phyloP scores from a whole-genome alignment of 2,113 vertebrate genomes.

The Cinclus cinclus region DNA sequence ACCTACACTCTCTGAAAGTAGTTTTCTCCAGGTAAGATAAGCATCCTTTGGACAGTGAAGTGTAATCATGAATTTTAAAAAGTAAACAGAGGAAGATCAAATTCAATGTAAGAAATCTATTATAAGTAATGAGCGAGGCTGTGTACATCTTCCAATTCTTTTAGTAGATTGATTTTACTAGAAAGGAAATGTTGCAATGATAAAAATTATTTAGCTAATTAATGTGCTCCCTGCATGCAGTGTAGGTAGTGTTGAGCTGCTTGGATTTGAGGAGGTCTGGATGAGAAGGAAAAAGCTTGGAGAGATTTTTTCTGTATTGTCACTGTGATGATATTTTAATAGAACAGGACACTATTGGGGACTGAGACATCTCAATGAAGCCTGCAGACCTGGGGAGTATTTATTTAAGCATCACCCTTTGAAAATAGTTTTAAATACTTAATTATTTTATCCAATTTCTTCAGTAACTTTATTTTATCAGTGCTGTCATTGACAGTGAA shows the following conservation, averaged over 20 bases:
- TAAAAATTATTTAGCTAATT: neutral
- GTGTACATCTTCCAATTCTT: neutral
- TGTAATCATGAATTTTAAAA: neutral
- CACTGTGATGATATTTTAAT: neutral
- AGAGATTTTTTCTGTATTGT: neutral
- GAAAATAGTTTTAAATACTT: neutral
- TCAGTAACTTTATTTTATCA: neutral
- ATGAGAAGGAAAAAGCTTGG: neutral
- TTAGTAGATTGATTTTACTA: neutral
- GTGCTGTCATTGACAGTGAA: neutral
- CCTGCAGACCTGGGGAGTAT: neutral
- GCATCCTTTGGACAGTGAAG: neutral
- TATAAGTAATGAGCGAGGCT: neutral
- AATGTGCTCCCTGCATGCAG: neutral
- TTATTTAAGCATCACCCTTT: neutral
- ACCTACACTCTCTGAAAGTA: slow-evolving; percentile 70
- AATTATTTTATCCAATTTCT: neutral
- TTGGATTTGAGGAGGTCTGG: neutral
- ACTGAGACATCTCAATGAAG: neutral
- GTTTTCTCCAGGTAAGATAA: slow-evolving; percentile 70
- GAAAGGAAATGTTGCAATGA: neutral
- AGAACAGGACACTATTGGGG: neutral
- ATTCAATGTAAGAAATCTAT: neutral
- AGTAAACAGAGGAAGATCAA: neutral
- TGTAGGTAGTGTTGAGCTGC: neutral